These are phyloP conservation scores for Chitala chitala DNA, from an alignment of 2,113 vertebrate genomes.

Conservation along the genomic window DNA sequence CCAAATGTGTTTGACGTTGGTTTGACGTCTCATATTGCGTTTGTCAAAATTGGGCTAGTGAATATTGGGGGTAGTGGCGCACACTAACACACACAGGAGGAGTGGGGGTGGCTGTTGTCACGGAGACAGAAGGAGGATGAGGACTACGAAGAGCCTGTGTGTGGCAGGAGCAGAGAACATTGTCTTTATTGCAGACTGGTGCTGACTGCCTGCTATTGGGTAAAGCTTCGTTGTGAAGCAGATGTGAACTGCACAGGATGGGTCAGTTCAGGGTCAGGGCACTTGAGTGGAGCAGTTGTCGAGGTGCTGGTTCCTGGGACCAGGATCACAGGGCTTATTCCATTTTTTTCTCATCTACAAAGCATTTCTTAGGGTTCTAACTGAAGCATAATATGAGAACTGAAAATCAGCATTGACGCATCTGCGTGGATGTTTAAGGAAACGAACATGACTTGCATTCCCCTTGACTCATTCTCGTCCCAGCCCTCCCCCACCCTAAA, in stretches of 20 bases:
- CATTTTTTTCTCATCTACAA: too few relatives aligned
- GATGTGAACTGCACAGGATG: background rate
- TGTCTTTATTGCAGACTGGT: background rate
- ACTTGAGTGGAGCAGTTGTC: background rate
- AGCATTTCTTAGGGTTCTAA: too few relatives aligned
- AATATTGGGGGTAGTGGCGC: background rate
- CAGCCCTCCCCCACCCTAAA: too few relatives aligned
- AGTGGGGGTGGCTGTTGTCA: too few relatives aligned
- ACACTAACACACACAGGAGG: background rate
- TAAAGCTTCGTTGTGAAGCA: background rate
- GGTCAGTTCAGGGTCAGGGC: background rate
- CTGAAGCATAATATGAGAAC: too few relatives aligned
- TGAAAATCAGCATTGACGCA: too few relatives aligned
- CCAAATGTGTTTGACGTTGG: too few relatives aligned
- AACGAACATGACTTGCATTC: too few relatives aligned
- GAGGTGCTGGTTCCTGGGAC: background rate
- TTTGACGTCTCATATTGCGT: too few relatives aligned
- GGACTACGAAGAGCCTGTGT: background rate
- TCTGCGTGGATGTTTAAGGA: too few relatives aligned
- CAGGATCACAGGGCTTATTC: background rate
- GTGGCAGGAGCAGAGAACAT: background rate
- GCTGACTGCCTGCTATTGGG: background rate
- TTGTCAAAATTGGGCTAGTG: too few relatives aligned
- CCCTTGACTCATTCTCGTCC: too few relatives aligned
- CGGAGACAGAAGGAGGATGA: background rate